A percentile compares a stretch with the other conserved stretches of the same genome.
Evolutionary conservation across 2,888 invertebrate species (phyloP).

Genomic region (Plutella xylostella): DNA sequence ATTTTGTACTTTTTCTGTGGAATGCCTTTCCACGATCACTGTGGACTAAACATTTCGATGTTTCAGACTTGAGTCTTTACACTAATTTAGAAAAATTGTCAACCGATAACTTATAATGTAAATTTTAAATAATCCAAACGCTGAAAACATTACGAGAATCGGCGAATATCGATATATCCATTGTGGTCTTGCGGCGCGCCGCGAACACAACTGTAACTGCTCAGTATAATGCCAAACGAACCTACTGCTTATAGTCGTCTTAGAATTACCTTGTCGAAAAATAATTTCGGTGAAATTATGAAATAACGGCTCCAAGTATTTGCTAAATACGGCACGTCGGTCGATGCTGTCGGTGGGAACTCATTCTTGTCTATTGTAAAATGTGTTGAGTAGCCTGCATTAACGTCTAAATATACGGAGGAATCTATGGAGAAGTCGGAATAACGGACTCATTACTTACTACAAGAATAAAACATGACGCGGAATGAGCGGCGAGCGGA

Average conservation of each 20-base stretch:
- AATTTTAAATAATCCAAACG: conserved; percentile 30
- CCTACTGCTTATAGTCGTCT: too few relatives aligned
- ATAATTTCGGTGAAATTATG: conserved; percentile 35
- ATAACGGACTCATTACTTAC: conserved; percentile 65
- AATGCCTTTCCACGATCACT: conserved; percentile 56
- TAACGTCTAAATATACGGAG: conserved; percentile 56
- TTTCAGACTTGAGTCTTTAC: conserved; percentile 59
- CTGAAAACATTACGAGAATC: conserved; percentile 32
- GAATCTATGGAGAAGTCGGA: conserved; percentile 63
- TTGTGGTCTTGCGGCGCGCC: conserved; percentile 57
- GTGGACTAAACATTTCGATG: conserved; percentile 68
- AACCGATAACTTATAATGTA: conserved; percentile 51
- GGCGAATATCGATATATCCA: conserved; percentile 53
- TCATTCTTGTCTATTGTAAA: conserved; percentile 66
- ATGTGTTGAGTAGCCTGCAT: conserved; percentile 63
- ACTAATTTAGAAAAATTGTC: conserved; percentile 64
- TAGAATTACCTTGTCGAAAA: conserved; percentile 35
- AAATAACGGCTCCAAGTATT: conserved; percentile 62
- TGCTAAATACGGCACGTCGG: conserved; percentile 65
- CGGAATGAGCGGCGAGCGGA: conserved; percentile 39
- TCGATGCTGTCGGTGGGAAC: conserved; percentile 62
- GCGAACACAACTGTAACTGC: too few relatives aligned
- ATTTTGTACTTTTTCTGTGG: conserved; percentile 67
- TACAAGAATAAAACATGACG: conserved; percentile 47
- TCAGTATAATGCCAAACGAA: too few relatives aligned